A percentile compares a stretch with the other conserved stretches of the same genome.
Evolutionary conservation across 2,888 invertebrate genomes (phyloP).

Genomic region (Trilocha varians): DNA sequence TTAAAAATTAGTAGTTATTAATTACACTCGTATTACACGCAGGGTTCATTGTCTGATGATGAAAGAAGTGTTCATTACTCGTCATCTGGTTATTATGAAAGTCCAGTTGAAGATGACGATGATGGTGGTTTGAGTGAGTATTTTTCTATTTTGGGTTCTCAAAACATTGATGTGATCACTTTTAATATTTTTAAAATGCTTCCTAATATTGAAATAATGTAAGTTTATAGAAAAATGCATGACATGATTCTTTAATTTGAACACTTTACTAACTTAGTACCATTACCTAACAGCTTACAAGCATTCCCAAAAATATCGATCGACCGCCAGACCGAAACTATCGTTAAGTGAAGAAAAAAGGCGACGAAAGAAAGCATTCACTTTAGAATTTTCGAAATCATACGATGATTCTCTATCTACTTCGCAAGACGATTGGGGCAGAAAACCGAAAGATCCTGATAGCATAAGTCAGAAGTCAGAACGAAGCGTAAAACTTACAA

Average conservation of each 20-base stretch:
- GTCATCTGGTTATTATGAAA: slow-evolving; percentile 83
- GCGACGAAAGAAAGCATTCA: slow-evolving; percentile 82
- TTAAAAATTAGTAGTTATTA: no score
- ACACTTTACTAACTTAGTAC: slow-evolving; percentile 3
- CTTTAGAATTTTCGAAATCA: slow-evolving; percentile 79
- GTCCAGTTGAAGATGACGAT: slow-evolving; percentile 79
- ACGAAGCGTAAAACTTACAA: slow-evolving; percentile 37
- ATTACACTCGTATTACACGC: no score
- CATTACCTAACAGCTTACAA: slow-evolving; percentile 50
- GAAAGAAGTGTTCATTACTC: slow-evolving; percentile 81
- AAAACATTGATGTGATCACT: no score
- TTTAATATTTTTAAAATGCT: no score
- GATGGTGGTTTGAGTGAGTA: slow-evolving; percentile 64
- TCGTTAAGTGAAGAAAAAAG: slow-evolving; percentile 82
- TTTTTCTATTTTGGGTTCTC: slow-evolving; percentile 2
- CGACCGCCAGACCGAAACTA: slow-evolving; percentile 51
- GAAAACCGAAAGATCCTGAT: slow-evolving; percentile 46
- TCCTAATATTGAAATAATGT: no score
- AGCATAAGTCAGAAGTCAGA: slow-evolving; percentile 43
- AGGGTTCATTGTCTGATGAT: slow-evolving; percentile 78
- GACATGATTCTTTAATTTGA: slow-evolving; percentile 8
- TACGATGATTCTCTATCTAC: slow-evolving; percentile 71
- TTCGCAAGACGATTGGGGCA: slow-evolving; percentile 62
- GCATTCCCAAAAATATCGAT: slow-evolving; percentile 65
- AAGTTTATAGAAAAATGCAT: no score